phyloP scores from a whole-genome alignment of 2,113 vertebrate species.

The Acrocephalus arundinaceus region DNA sequence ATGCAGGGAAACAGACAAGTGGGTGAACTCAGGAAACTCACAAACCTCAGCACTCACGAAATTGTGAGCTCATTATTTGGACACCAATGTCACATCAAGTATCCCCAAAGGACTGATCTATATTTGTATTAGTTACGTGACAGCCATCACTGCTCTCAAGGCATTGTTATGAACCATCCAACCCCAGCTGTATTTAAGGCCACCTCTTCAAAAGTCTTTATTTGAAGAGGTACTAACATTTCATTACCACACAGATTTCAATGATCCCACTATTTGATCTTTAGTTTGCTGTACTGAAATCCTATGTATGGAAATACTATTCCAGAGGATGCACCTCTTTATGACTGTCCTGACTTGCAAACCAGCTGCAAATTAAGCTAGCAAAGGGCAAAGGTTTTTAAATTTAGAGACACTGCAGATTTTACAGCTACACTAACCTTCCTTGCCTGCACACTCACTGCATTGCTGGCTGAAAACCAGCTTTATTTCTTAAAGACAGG shows the following conservation, averaged over 20 bases:
- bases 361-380: background rate
- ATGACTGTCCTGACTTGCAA: background rate
- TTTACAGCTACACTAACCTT: fast-evolving
- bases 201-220: background rate
- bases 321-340: background rate
- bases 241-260: fast-evolving
- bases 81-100: background rate
- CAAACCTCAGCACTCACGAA: background rate
- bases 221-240: background rate
- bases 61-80: slow-evolving; percentile 18
- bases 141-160: background rate
- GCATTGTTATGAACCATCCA: background rate
- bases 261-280: background rate
- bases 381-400: background rate
- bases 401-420: background rate
- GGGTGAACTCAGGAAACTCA: background rate
- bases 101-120: background rate
- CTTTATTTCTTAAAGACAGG: background rate
- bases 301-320: background rate
- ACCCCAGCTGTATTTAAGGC: background rate
- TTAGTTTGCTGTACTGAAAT: background rate
- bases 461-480: background rate
- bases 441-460: background rate
- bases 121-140: slow-evolving; percentile 23
- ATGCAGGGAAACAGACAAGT: background rate